phyloP scores from a whole-genome alignment of 2,888 invertebrate genomes.

The Desoria tigrina region DNA sequence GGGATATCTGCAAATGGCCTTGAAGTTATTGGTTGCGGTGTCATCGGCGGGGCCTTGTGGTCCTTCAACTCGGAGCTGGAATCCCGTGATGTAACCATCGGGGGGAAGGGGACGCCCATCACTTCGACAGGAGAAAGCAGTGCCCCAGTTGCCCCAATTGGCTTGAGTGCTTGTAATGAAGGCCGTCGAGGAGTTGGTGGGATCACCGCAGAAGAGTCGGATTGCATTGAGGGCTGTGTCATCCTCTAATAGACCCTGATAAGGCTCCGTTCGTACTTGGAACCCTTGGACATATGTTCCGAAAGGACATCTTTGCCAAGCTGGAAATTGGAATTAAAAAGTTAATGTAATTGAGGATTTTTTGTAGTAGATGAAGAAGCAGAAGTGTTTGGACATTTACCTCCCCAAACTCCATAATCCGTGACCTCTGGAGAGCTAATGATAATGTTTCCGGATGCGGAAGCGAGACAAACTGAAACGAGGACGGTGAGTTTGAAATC shows the following conservation, averaged over 20 bases:
- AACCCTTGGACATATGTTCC: conserved; percentile 13
- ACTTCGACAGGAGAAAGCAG: conserved; percentile 11
- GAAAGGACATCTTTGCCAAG: conserved; percentile 9
- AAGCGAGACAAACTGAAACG: neutral
- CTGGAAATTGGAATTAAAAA: neutral
- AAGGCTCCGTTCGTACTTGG: conserved; percentile 12
- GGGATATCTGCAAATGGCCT: conserved; percentile 2
- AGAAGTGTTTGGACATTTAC: neutral
- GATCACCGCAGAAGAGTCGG: conserved; percentile 14
- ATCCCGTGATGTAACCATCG: conserved; percentile 12
- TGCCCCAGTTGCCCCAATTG: conserved; percentile 18
- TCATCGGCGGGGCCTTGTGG: neutral
- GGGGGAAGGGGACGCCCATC: conserved; percentile 10
- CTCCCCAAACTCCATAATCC: conserved; percentile 14
- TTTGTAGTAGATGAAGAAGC: too few species aligned
- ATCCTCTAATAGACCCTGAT: conserved; percentile 4
- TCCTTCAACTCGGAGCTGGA: conserved; percentile 8
- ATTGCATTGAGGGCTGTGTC: conserved; percentile 12
- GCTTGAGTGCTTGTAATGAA: conserved; percentile 2
- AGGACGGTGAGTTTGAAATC: neutral
- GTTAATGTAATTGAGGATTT: too few species aligned
- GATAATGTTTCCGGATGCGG: neutral
- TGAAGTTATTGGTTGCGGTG: conserved; percentile 16
- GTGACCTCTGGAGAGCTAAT: conserved; percentile 4
- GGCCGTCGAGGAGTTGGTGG: neutral